A percentile compares a stretch with the other conserved stretches of the same genome.
phyloP scores from a whole-genome alignment of 2,113 vertebrate species.

The Anser cygnoides region DNA sequence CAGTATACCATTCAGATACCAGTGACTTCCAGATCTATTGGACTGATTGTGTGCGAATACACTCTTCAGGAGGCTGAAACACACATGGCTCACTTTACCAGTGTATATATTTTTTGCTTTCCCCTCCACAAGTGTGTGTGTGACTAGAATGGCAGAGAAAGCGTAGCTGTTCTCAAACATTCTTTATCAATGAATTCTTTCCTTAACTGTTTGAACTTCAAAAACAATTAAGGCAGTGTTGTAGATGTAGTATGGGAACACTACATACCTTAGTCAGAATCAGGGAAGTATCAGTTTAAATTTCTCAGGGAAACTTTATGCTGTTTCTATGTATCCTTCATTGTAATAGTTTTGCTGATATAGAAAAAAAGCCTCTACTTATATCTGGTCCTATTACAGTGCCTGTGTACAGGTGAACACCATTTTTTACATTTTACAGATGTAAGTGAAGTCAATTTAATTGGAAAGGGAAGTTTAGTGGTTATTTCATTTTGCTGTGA shows the following conservation, averaged over 20 bases:
- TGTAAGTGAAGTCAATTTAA: neutral
- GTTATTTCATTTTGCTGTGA: neutral
- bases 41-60: neutral
- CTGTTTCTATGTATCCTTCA: neutral
- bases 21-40: constrained; percentile 4
- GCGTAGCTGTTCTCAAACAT: neutral
- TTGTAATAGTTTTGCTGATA: neutral
- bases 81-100: neutral
- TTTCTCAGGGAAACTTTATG: neutral
- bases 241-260: neutral
- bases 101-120: neutral
- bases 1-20: constrained; percentile 3
- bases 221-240: neutral
- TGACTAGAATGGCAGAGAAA: neutral
- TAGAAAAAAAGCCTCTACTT: neutral
- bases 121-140: neutral
- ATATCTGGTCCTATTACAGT: neutral
- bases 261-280: neutral
- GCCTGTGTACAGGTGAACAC: neutral
- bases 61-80: neutral
- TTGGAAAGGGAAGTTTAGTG: neutral
- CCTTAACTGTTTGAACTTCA: neutral
- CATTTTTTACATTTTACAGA: neutral
- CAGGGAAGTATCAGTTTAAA: neutral
- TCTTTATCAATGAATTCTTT: neutral